Base-by-base conservation (phyloP, 2,113 vertebrate genomes). In the Gadus macrocephalus region DNA sequence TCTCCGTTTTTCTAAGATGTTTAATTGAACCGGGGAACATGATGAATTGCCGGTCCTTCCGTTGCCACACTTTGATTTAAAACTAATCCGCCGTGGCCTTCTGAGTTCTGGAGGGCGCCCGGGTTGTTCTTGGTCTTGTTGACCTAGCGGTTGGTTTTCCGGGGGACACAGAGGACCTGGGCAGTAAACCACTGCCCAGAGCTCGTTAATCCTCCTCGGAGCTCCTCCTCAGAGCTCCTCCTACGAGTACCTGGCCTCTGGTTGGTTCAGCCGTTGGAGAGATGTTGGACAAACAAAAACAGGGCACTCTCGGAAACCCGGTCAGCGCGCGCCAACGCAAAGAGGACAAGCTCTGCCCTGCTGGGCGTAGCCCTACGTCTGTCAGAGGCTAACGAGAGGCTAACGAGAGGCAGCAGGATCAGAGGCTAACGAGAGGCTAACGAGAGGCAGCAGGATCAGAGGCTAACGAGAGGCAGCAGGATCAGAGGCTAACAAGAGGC, bases 221-320 rank as follows among this genome's bases (percentile, higher is more conserved):
- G 79, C 71, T 81, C 77, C 87, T 89, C 85, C 68, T 76, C 81
- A 88, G 87, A 85, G 80, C 71, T 82, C 81, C 87, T 83, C 79
- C 74, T 49, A 17, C 64, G 25, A 25, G 25, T 1, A 25, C 75
- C 75, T 67, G 61, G 68, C 42, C 68, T 80, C 58, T 68, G 75
- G 81, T 78, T 78, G 67, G 71, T 73, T 78, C 42, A 72, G 71
- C 73, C 25, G 74, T 80, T 88, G 84, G 71, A 81, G 83, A 83
- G 74, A 85, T 74, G 75, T 70, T 85, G 81, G 77, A 74, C 79
- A 89, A 89, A 91, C 86, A 86, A 79, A 89, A 85, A 87, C 83
- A 88, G 20, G 20, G 20, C 20, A 20, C 20, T 20, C 75, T 69
- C 19, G 56, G 73, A 82, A 76, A 55, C 53, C 55, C 69, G 75